Evolutionary conservation across 2,888 invertebrate species (phyloP).

Genomic region (Melanostoma scalare): DNA sequence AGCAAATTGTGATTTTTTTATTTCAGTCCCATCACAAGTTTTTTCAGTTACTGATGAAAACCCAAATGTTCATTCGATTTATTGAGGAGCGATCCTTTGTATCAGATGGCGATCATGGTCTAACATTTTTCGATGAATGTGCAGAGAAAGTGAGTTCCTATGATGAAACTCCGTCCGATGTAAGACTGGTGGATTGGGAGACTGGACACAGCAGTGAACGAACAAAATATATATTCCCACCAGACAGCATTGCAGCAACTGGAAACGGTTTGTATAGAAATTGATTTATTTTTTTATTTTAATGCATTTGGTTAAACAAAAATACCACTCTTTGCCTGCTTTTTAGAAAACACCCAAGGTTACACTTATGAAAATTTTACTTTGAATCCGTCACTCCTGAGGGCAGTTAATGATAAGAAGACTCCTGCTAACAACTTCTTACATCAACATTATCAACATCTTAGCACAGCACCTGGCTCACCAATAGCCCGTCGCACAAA

Average conservation of each 20-base stretch:
- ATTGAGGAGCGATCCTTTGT: slow-evolving; percentile 99
- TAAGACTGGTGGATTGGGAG: slow-evolving; percentile 91
- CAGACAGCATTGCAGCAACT: slow-evolving; percentile 85
- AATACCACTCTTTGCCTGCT: background rate
- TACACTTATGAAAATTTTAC: slow-evolving; percentile 86
- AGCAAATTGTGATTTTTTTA: background rate
- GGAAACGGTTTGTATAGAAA: slow-evolving; percentile 52
- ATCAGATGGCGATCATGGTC: slow-evolving; percentile 97
- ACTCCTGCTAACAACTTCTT: slow-evolving; percentile 78
- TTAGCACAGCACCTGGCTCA: slow-evolving; percentile 87
- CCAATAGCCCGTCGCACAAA: slow-evolving; percentile 97
- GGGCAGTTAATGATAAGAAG: slow-evolving; percentile 76
- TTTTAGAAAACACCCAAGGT: slow-evolving; percentile 75
- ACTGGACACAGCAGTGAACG: slow-evolving; percentile 91
- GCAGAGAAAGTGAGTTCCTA: slow-evolving; percentile 88
- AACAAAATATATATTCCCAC: slow-evolving; percentile 97
- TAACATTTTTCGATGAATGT: slow-evolving; percentile 99
- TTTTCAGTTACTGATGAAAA: slow-evolving; percentile 93
- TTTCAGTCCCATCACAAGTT: slow-evolving; percentile 90
- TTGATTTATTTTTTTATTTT: background rate
- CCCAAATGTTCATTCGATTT: slow-evolving; percentile 98
- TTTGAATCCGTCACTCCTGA: slow-evolving; percentile 85
- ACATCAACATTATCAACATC: slow-evolving; percentile 80
- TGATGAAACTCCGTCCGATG: slow-evolving; percentile 83
- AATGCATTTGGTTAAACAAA: background rate